Conservation (phyloP, 2,888 invertebrate genomes). For the Brachyptera putata region DNA sequence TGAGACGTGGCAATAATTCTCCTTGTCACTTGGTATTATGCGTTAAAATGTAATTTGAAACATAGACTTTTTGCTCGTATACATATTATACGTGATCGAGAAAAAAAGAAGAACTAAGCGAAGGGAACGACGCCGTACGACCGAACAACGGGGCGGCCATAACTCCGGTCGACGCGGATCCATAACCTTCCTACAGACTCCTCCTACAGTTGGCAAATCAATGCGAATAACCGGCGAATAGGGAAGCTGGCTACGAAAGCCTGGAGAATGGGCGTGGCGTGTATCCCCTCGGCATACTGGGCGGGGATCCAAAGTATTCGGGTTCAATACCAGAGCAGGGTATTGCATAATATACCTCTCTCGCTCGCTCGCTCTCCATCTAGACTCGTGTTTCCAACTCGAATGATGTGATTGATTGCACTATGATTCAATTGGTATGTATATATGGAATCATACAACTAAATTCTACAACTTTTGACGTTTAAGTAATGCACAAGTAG, state of each 20-base stretch:
- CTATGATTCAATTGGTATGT: background rate
- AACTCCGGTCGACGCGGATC: constrained; percentile 18
- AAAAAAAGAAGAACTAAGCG: too few species aligned
- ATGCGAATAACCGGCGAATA: constrained; percentile 23
- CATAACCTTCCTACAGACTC: constrained; percentile 19
- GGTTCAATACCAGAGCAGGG: constrained; percentile 27
- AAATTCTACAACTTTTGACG: constrained; percentile 15
- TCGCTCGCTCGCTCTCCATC: too few species aligned
- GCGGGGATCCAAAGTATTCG: too few species aligned
- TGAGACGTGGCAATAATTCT: constrained; percentile 17
- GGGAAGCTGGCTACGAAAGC: constrained; percentile 2
- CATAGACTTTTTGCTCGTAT: constrained; percentile 17
- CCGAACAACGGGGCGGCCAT: too few species aligned
- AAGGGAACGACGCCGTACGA: background rate
- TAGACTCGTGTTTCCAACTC: constrained; percentile 15
- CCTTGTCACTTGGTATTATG: constrained; percentile 20
- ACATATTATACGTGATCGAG: constrained; percentile 13
- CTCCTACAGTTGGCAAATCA: constrained; percentile 20
- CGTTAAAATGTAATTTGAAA: constrained; percentile 23
- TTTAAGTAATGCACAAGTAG: too few species aligned
- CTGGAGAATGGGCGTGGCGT: constrained; percentile 23
- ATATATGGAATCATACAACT: constrained; percentile 1
- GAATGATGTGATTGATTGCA: constrained; percentile 16
- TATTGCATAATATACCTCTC: too few species aligned
- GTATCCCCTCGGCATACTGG: constrained; percentile 11